Conservation (phyloP, 2,797 vertebrate species). For the Pseudochirops cupreus region DNA sequence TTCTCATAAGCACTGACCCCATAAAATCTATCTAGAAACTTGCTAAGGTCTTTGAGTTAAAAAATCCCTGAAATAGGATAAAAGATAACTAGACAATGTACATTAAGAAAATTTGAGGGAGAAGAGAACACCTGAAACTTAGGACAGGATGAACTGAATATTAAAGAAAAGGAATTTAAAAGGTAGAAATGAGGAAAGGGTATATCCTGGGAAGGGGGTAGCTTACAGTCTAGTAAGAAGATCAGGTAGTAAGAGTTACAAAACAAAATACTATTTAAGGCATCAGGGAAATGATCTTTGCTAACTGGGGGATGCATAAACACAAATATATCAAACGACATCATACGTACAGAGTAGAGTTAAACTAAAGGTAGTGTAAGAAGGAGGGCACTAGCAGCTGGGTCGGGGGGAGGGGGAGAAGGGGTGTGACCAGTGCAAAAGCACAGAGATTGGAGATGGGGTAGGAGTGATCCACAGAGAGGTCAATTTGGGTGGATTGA, state of each 20-base stretch:
- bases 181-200: neutral
- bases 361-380: neutral
- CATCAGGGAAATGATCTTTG: no score
- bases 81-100: neutral
- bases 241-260: neutral
- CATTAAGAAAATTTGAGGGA: neutral
- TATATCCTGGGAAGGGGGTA: neutral
- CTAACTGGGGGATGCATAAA: no score
- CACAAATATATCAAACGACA: neutral
- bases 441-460: neutral
- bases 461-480: neutral
- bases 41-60: neutral
- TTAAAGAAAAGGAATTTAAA: no score
- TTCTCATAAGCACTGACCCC: neutral
- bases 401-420: no score
- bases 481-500: neutral
- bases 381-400: no score
- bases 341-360: neutral
- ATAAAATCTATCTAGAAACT: neutral
- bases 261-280: neutral
- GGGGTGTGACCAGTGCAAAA: neutral
- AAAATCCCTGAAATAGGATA: neutral
- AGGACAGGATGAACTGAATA: neutral
- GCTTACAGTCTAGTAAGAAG: neutral
- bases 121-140: neutral